A percentile compares a stretch with the other conserved stretches of the same genome.
phyloP scores from a whole-genome alignment of 2,888 invertebrate species.

The Tribolium freemani region DNA sequence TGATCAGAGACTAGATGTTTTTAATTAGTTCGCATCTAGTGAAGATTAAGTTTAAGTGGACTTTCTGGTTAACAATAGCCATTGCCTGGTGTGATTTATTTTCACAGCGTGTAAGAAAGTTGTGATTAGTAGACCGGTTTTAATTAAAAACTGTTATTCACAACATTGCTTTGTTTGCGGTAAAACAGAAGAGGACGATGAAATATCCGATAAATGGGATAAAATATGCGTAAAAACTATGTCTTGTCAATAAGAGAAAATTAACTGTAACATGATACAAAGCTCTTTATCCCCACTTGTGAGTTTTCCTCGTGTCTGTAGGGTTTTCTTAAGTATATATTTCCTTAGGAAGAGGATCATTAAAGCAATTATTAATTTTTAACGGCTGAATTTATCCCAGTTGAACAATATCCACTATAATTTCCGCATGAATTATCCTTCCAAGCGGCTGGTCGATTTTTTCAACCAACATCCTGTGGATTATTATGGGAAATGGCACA shows the following conservation, averaged over 20 bases:
- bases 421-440: neutral
- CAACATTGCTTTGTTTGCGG: neutral
- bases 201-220: neutral
- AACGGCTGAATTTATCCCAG: neutral
- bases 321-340: neutral
- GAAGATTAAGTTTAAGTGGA: neutral
- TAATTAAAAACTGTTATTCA: neutral
- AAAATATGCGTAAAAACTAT: no score
- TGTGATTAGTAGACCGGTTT: neutral
- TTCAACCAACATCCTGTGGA: neutral
- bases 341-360: neutral
- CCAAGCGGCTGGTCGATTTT: neutral
- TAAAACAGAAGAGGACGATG: neutral
- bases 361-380: neutral
- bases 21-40: neutral
- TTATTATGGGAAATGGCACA: conserved; percentile 9
- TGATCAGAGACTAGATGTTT: neutral
- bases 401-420: neutral
- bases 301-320: neutral
- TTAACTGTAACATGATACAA: neutral
- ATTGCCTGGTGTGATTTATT: neutral
- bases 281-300: neutral
- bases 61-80: neutral
- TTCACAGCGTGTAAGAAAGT: neutral
- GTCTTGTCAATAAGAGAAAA: neutral